phyloP scores from a whole-genome alignment of 2,113 vertebrate genomes.

The Sterna hirundo region DNA sequence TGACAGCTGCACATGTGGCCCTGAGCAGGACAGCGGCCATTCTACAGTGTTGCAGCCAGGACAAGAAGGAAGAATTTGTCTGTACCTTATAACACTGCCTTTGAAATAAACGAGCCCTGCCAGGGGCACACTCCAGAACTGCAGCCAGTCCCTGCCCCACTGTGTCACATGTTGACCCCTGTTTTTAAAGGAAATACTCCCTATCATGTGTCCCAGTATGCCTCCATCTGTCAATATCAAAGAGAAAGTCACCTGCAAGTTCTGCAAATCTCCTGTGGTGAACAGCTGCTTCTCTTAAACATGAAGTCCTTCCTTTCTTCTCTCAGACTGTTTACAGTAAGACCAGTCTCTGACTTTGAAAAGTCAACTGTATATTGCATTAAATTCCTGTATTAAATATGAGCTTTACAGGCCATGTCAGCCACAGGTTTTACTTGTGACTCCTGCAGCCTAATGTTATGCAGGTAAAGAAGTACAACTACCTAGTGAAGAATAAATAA shows the following conservation, averaged over 20 bases:
- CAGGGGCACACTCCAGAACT: not conserved
- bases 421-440: not conserved
- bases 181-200: not conserved
- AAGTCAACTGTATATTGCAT: not conserved
- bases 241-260: not conserved
- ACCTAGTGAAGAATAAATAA: not conserved
- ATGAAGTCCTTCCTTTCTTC: not conserved
- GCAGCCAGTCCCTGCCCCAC: not conserved
- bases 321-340: not conserved
- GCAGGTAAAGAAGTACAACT: not conserved
- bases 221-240: not conserved
- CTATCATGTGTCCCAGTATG: not conserved
- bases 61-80: not conserved
- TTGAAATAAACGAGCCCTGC: not conserved
- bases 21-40: not conserved
- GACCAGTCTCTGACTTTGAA: not conserved
- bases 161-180: not conserved
- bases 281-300: not conserved
- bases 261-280: not conserved
- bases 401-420: not conserved
- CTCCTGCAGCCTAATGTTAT: not conserved
- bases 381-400: not conserved
- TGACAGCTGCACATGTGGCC: not conserved
- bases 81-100: not conserved
- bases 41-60: not conserved